Evolutionary conservation across 1,140 invertebrate genomes (phyloP).

Genomic region (Glossosoma conforme): DNA sequence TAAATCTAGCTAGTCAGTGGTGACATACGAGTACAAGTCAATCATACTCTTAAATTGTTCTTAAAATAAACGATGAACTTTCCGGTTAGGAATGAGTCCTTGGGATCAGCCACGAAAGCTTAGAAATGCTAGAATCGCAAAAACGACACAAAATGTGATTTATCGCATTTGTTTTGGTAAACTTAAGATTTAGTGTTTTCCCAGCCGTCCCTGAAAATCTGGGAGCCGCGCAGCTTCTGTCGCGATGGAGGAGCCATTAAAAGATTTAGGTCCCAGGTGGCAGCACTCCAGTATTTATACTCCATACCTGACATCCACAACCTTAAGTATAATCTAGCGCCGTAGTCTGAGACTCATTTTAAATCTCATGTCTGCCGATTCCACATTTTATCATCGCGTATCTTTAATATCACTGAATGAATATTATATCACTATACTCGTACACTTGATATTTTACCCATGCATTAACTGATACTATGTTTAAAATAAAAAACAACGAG

Average conservation of each 20-base stretch:
- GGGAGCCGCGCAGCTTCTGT: neutral
- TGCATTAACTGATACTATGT: no score
- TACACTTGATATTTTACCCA: no score
- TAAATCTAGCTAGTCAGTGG: no score
- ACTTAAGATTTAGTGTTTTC: neutral
- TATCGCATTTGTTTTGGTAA: neutral
- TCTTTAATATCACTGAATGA: no score
- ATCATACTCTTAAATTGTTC: no score
- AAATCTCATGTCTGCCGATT: no score
- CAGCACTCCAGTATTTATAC: slow-evolving; percentile 17
- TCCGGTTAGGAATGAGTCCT: neutral
- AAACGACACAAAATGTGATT: neutral
- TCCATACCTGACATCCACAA: slow-evolving; percentile 10
- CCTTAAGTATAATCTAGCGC: slow-evolving; percentile 14
- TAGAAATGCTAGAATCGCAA: neutral
- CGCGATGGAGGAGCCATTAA: slow-evolving; percentile 20
- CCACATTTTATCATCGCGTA: no score
- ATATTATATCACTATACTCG: no score
- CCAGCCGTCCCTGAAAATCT: slow-evolving; percentile 16
- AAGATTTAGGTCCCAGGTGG: slow-evolving; percentile 27
- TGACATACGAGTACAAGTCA: no score
- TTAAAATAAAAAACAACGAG: no score
- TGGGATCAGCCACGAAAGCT: neutral
- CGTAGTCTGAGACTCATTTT: neutral
- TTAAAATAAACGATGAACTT: no score